Percentiles rank a stretch among this genome's conserved stretches.
Evolutionary conservation across 2,888 invertebrate species (phyloP).

Genomic region (Axea sp.): DNA sequence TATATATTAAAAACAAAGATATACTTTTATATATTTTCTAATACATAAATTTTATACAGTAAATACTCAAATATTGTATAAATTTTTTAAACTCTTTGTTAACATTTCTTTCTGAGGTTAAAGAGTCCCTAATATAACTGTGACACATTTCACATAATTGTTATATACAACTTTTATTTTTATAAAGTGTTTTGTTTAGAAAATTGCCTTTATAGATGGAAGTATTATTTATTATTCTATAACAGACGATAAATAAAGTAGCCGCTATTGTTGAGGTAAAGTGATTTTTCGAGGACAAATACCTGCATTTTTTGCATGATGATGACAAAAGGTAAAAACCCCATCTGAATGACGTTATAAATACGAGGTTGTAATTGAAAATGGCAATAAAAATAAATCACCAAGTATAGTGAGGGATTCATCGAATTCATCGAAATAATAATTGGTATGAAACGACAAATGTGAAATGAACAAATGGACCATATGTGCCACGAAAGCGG

Average conservation of each 20-base stretch:
- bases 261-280: constrained; percentile 14
- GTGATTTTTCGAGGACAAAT: constrained; percentile 8
- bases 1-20: no score
- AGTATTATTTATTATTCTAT: no score
- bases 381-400: constrained; percentile 69
- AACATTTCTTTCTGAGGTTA: no score
- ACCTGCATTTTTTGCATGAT: constrained; percentile 33
- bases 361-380: constrained; percentile 64
- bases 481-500: constrained; percentile 75
- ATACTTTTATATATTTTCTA: no score
- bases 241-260: constrained; percentile 19
- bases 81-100: no score
- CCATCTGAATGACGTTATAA: constrained; percentile 53
- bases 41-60: no score
- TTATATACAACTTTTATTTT: no score
- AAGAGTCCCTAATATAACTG: no score
- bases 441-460: constrained; percentile 68
- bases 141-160: no score
- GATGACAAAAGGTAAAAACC: constrained; percentile 29
- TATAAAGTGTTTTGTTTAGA: no score
- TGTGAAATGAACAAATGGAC: constrained; percentile 69
- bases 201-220: no score
- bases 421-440: constrained; percentile 68
- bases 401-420: constrained; percentile 52
- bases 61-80: no score